Evolutionary conservation across 2,888 invertebrate species (phyloP), one percentile per base, ranked within the genome.

Genomic region (Plutella xylostella): DNA sequence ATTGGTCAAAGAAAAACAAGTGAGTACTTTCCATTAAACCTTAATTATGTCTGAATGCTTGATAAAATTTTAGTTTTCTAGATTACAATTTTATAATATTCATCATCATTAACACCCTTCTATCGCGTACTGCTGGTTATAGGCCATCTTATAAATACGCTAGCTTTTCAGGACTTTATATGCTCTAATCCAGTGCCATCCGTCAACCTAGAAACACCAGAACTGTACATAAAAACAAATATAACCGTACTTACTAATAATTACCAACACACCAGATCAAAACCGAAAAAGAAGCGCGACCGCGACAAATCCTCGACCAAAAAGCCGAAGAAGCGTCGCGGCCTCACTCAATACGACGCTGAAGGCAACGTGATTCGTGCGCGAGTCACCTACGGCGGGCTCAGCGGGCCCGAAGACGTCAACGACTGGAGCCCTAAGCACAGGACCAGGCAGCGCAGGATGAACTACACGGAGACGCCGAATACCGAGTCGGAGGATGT

Each of bases 401-500:
- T 87, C 49, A 85, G 86, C 54, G 85, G 73, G 35, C 74, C 72
- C 18, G 80, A 72, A 21, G 68, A 65, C 22, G 63, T 68, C 42
- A 86, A 87, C 63, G 88, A 88, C 57, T 86, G 87, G 73, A 85
- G 86, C 33, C 83, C 88, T 47, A 85, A 88, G 43, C 85, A 91
- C 58, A 78, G 91, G 52, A 92, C 92, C 0, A 71, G 92, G 5
- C 92, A 91, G 51, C 86, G 87, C 55, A 90, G 90, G 70, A 90
- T 91, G 49, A 89, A 90, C 65, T 93, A 93, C 60, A 89, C 91
- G 3, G 94, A 93, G 72, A 88, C 87, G 61, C 85, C 90, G 43
- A 90, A 89, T 51, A 90, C 91, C 0, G 92, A 92, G 64, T 90
- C 89, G 41, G 92, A 90, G 61, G 92, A 90, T 66, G 91, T 90